phyloP scores from a whole-genome alignment of 2,113 vertebrate genomes.

The Equus quagga region DNA sequence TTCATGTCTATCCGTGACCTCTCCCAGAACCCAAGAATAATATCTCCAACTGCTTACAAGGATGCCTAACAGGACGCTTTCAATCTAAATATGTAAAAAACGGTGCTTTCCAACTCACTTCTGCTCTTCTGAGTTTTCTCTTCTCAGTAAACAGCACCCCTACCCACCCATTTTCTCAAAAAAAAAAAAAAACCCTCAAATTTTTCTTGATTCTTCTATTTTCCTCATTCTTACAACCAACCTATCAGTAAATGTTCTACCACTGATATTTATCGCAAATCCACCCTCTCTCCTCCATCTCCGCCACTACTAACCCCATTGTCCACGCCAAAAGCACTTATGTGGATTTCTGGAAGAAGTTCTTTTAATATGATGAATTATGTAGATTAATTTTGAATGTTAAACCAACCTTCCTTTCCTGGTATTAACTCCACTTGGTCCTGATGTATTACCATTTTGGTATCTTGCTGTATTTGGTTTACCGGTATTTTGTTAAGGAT shows the following conservation, averaged over 20 bases:
- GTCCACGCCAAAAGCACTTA: not conserved
- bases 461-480: not conserved
- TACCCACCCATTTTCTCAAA: not conserved
- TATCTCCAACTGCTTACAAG: not conserved
- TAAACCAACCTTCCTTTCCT: not conserved
- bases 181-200: not conserved
- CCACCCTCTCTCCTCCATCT: not conserved
- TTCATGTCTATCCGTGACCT: not conserved
- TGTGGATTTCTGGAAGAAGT: not conserved
- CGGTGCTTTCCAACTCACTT: not conserved
- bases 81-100: not conserved
- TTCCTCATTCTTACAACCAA: not conserved
- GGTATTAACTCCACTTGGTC: not conserved
- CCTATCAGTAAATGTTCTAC: not conserved
- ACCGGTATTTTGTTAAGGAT: not conserved
- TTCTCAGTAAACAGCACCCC: not conserved
- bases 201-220: not conserved
- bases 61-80: not conserved
- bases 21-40: not conserved
- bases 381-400: not conserved
- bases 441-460: not conserved
- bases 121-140: not conserved
- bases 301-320: not conserved
- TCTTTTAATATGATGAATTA: not conserved
- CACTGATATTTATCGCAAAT: not conserved